Evolutionary conservation across 2,113 vertebrate species (phyloP), one percentile per base, ranked within the genome.

Genomic region (Chinchilla lanigera): DNA sequence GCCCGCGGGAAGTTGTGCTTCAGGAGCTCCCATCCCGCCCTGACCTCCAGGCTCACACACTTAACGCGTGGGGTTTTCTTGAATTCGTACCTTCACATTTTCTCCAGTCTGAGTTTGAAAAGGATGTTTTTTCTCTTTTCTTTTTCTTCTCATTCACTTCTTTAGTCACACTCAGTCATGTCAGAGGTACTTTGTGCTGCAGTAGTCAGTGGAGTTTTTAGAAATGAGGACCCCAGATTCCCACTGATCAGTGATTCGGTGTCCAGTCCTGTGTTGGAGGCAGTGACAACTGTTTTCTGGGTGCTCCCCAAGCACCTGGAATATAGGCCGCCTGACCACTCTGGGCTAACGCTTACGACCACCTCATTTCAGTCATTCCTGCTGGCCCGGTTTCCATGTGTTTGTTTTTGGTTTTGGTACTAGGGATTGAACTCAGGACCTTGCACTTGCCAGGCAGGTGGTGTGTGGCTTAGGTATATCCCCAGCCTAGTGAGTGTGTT

Each of bases 31-130:
- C 1, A 16, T 41, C 93, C 30, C 80, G 52, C 69, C 60, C n/a
- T 80, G 71, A 87, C 90, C 56, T 4, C 7, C 61, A 78, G 33
- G n/a, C 86, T 77, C 28, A 81, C 13, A 82, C 7, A 6, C 47
- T 9, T 50, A 50, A 50, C 87, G 47, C 8, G 47, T 50, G 26
- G 60, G 10, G 60, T 61, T 11, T 61, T 69, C 35, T n/a, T 41
- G 63, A 94, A 86, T 78, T 88, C 20, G 86, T 73, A 12, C 69
- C 20, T 73, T 24, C 19, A 41, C 38, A 12, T 80, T 94, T 95
- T 94, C 28, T 87, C 20, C 94, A 65, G 8, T 84, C 12, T 85
- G 67, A 92, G 58, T 65, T 54, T 93, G 82, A 77, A 88, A 69
- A 60, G 22, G 69, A 17, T 83, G 65, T 50, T 63, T 28, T 89